Percentiles rank a stretch among this genome's conserved stretches.
Conservation (phyloP, 2,113 vertebrate genomes). For the Athene noctua region DNA sequence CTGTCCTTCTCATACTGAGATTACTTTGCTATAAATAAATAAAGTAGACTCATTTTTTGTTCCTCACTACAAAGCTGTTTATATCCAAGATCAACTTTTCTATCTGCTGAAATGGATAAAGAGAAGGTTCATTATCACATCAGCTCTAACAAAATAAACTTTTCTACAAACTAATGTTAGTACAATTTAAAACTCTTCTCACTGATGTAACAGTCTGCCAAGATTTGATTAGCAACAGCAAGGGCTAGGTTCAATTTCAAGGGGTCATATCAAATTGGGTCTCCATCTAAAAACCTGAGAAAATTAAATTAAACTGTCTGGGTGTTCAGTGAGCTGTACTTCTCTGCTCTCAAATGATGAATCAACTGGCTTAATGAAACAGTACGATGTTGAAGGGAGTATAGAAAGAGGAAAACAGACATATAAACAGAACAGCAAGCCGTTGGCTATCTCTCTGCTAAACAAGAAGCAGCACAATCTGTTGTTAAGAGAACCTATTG, state of each 20-base stretch:
- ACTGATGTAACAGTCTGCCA: neutral
- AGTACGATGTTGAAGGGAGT: neutral
- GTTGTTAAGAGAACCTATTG: neutral
- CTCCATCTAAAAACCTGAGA: constrained; percentile 46
- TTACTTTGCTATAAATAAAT: neutral
- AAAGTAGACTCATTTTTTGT: neutral
- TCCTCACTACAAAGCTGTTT: neutral
- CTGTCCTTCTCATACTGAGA: neutral
- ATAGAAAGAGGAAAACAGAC: neutral
- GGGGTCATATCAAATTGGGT: constrained; percentile 46
- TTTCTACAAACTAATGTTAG: neutral
- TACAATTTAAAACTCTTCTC: constrained; percentile 29
- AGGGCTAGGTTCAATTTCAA: constrained; percentile 45
- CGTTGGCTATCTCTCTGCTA: neutral
- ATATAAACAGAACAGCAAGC: neutral
- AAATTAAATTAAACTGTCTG: constrained; percentile 64
- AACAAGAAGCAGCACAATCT: neutral
- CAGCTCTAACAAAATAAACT: constrained; percentile 31
- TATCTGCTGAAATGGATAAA: constrained; percentile 19
- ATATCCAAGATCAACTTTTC: constrained; percentile 12
- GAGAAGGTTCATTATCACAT: constrained; percentile 29
- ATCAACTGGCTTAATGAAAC: constrained; percentile 47
- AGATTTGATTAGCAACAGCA: constrained; percentile 47
- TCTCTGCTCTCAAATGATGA: constrained; percentile 27
- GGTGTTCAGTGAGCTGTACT: constrained; percentile 32